phyloP scores from a whole-genome alignment of 2,113 vertebrate genomes.

The Callionymus lyra region DNA sequence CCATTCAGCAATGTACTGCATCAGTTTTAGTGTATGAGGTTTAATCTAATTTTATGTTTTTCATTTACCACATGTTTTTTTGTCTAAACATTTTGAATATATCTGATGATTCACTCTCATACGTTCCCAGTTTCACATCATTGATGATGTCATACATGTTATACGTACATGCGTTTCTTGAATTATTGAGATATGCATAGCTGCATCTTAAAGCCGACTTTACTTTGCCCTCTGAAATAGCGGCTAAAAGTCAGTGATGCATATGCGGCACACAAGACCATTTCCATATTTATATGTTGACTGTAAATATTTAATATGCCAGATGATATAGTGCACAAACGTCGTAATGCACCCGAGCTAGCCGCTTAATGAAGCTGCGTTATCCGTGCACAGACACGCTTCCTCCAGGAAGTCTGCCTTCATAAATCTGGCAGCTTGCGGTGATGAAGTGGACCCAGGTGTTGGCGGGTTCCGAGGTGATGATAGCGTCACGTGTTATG shows the following conservation, averaged over 20 bases:
- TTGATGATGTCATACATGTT: no score
- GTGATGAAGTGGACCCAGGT: constrained; percentile 68
- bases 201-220: no score
- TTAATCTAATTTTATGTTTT: no score
- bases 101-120: no score
- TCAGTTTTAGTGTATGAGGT: no score
- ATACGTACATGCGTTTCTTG: no score
- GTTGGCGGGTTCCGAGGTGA: constrained; percentile 51
- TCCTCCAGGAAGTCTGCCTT: constrained; percentile 21
- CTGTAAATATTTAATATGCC: constrained; percentile 46
- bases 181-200: no score
- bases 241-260: constrained; percentile 6
- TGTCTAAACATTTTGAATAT: no score
- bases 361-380: constrained; percentile 52
- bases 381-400: constrained; percentile 40
- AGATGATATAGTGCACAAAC: constrained; percentile 30
- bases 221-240: no score
- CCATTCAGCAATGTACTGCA: no score
- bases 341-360: constrained; percentile 27
- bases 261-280: constrained; percentile 7
- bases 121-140: no score
- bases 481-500: constrained; percentile 60
- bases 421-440: constrained; percentile 48
- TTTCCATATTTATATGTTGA: constrained; percentile 32
- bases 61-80: no score